These are phyloP conservation scores for Buphagus erythrorhynchus DNA, from an alignment of 2,797 vertebrate genomes.

Conservation along the genomic window DNA sequence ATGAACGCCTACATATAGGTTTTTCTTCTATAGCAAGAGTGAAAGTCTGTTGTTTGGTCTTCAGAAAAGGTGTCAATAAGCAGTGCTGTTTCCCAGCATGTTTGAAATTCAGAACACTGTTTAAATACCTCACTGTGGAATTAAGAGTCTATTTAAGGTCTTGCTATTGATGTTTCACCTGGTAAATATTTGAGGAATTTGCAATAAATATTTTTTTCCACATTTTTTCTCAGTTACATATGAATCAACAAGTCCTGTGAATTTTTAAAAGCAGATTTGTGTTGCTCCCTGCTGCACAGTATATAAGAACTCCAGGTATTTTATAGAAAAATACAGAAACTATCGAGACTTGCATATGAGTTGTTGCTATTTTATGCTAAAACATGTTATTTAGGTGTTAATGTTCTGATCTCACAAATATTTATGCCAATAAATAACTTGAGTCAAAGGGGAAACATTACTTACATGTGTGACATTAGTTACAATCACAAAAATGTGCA, in stretches of 20 bases:
- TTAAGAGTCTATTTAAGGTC: background rate
- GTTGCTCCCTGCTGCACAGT: background rate
- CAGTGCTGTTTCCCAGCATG: background rate
- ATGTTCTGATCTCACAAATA: conserved; percentile 1
- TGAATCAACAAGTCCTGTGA: background rate
- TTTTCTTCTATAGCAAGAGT: background rate
- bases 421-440: conserved; percentile 33
- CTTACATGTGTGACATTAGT: background rate
- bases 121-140: background rate
- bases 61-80: background rate
- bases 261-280: conserved; percentile 10
- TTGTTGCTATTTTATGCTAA: background rate
- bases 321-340: conserved; percentile 1
- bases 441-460: background rate
- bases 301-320: background rate
- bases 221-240: background rate
- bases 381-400: background rate
- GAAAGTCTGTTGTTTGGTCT: background rate
- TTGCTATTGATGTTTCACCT: conserved; percentile 3
- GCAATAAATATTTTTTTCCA: background rate
- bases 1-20: background rate
- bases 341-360: background rate
- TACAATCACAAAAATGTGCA: background rate
- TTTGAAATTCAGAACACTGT: background rate
- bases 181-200: conserved; percentile 53